Conservation (phyloP, 2,888 invertebrate species). For the Noctua fimbriata region DNA sequence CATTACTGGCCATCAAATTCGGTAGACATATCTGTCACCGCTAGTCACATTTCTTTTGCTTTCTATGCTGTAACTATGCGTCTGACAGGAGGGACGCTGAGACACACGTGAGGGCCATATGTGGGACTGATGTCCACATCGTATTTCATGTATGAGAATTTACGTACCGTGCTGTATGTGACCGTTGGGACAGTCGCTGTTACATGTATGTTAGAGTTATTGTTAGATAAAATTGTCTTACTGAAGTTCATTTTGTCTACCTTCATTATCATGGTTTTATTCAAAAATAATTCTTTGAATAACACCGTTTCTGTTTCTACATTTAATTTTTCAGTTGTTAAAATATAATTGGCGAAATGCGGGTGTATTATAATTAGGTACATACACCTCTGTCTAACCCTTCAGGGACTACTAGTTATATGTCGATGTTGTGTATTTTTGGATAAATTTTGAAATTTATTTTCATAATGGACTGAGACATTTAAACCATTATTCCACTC, state of each 20-base stretch:
- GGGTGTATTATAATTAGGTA: not conserved
- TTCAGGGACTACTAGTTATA: not conserved
- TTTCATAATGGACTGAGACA: not conserved
- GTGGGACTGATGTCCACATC: constrained; percentile 70
- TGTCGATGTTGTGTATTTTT: not conserved
- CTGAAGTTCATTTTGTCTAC: not conserved
- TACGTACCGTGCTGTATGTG: constrained; percentile 69
- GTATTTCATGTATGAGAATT: constrained; percentile 73
- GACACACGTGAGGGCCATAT: constrained; percentile 69
- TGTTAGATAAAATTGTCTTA: not conserved
- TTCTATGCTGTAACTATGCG: constrained; percentile 63
- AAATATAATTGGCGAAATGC: not conserved
- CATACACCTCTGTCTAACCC: not conserved
- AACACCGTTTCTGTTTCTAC: not conserved
- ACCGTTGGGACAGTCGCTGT: constrained; percentile 66
- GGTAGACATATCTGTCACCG: constrained; percentile 59
- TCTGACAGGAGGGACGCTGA: constrained; percentile 56
- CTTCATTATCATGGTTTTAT: not conserved
- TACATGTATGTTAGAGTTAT: constrained; percentile 27
- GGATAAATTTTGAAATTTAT: not conserved
- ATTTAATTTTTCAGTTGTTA: not conserved
- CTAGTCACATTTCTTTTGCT: constrained; percentile 67
- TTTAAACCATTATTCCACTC: not conserved
- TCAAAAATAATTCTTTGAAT: not conserved
- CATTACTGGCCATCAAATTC: constrained; percentile 36